phyloP scores from a whole-genome alignment of 2,113 vertebrate species.

The Petrocephalus microphthalmus region DNA sequence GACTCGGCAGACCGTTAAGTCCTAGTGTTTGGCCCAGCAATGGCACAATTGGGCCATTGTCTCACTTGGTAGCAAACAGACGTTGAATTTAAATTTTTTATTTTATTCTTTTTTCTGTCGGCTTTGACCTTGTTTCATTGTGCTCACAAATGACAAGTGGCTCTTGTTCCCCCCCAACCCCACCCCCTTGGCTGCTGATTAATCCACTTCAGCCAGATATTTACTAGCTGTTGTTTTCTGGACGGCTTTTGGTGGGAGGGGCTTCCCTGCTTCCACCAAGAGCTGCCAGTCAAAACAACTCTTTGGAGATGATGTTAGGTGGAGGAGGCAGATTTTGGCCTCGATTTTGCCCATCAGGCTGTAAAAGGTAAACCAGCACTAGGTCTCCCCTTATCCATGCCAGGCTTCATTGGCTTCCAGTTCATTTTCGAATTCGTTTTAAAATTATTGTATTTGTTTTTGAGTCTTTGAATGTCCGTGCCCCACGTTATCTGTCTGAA shows the following conservation, averaged over 20 bases:
- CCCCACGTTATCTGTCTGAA: no score
- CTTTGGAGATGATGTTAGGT: neutral
- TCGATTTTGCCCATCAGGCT: neutral
- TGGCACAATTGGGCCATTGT: slow-evolving; percentile 15
- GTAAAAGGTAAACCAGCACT: neutral
- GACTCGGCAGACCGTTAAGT: neutral
- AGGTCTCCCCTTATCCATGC: neutral
- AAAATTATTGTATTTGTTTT: no score
- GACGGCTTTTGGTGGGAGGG: neutral
- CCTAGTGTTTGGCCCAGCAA: neutral
- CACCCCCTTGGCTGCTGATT: neutral
- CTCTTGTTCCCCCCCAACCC: neutral
- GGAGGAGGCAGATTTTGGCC: neutral
- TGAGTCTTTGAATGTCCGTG: no score
- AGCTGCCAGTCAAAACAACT: neutral
- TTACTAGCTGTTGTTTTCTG: neutral
- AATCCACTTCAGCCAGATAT: neutral
- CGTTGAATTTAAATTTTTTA: neutral
- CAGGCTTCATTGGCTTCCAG: no score
- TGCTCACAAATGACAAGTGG: neutral
- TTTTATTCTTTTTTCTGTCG: neutral
- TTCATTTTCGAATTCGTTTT: no score
- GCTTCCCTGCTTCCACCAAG: neutral
- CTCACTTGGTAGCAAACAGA: neutral
- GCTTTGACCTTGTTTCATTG: slow-evolving; percentile 12